phyloP scores from a whole-genome alignment of 2,888 invertebrate genomes.

The Tolmerus cingulatus region DNA sequence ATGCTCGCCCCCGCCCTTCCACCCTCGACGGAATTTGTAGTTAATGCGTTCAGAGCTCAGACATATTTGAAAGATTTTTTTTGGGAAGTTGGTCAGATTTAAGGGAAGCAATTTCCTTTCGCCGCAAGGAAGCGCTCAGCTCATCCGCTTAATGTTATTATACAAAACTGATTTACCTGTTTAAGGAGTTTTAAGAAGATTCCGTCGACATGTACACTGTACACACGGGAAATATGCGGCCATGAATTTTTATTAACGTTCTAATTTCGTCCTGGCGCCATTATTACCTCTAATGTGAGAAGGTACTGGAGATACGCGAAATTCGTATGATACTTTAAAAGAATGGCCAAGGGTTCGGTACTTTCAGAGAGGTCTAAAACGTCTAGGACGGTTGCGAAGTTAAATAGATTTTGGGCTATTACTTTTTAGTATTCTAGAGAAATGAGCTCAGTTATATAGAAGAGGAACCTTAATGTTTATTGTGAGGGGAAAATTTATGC shows the following conservation, averaged over 20 bases:
- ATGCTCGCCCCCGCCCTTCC: neutral
- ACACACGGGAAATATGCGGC: neutral
- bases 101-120: slow-evolving; percentile 15
- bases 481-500: neutral
- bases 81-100: slow-evolving; percentile 9
- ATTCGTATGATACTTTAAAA: neutral
- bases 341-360: neutral
- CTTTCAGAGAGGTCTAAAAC: neutral
- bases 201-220: neutral
- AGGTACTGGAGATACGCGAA: neutral
- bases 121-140: neutral
- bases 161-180: slow-evolving; percentile 21
- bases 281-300: neutral
- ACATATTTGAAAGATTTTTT: slow-evolving; percentile 23
- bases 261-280: neutral
- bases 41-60: slow-evolving; percentile 22
- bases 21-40: neutral
- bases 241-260: slow-evolving; percentile 14
- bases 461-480: neutral
- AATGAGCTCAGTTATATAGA: neutral
- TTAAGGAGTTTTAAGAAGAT: slow-evolving; percentile 20
- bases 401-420: neutral
- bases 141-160: slow-evolving; percentile 19
- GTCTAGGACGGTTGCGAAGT: neutral
- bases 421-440: neutral